Conservation (phyloP, 2,113 vertebrate species). For the Oreochromis niloticus region DNA sequence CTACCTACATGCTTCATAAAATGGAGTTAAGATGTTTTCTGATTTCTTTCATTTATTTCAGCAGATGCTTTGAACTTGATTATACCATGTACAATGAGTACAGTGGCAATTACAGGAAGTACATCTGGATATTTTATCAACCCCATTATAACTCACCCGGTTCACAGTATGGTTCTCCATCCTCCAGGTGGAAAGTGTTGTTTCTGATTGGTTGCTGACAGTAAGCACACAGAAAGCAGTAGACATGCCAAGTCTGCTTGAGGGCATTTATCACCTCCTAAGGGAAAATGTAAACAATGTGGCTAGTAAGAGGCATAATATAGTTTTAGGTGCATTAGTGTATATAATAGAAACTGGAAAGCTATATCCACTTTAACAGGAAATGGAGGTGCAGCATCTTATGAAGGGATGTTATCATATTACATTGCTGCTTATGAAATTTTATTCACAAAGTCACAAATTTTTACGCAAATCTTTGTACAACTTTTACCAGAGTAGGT, state of each 20-base stretch:
- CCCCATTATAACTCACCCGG: conserved; percentile 72
- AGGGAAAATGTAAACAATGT: background rate
- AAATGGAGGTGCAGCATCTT: background rate
- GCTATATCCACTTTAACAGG: background rate
- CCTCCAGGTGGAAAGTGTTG: conserved; percentile 95
- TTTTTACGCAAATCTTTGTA: background rate
- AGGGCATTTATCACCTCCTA: conserved; percentile 98
- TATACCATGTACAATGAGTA: background rate
- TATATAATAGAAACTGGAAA: background rate
- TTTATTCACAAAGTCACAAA: background rate
- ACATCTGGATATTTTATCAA: background rate
- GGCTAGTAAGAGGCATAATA: background rate
- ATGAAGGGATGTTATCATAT: background rate
- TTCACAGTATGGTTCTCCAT: conserved; percentile 96
- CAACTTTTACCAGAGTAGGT: background rate
- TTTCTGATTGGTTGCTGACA: conserved; percentile 95
- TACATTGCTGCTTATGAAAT: background rate
- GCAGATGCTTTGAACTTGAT: background rate
- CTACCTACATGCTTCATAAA: background rate
- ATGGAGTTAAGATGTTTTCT: background rate
- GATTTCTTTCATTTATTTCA: background rate
- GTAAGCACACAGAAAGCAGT: conserved; percentile 91
- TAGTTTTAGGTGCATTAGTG: background rate
- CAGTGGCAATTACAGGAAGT: background rate
- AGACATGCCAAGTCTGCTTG: conserved; percentile 95